Conservation (phyloP, 2,888 invertebrate species). For the Malthinus seriepunctatus region DNA sequence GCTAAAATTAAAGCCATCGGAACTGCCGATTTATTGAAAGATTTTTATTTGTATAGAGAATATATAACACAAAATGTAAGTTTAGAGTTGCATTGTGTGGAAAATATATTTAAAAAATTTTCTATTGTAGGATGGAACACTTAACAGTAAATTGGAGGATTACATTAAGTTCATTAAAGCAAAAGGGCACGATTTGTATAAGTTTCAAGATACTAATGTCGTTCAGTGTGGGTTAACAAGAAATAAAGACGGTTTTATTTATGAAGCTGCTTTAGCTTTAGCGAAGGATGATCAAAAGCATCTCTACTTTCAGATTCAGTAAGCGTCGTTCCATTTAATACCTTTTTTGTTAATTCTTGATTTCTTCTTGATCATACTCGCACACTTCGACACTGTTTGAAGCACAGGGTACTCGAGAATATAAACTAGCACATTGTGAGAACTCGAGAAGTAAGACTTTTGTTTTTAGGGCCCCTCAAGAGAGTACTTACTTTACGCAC, state of each 20-base stretch:
- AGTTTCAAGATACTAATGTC: constrained; percentile 66
- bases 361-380: no score
- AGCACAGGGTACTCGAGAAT: no score
- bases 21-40: constrained; percentile 69
- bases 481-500: constrained; percentile 48
- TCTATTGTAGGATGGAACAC: constrained; percentile 53
- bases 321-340: constrained; percentile 41
- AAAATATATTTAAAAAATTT: not conserved
- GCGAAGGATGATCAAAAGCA: constrained; percentile 56
- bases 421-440: no score
- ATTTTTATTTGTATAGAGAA: constrained; percentile 66
- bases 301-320: constrained; percentile 67
- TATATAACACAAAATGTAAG: constrained; percentile 61
- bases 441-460: no score
- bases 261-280: constrained; percentile 59
- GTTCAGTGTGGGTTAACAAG: constrained; percentile 72
- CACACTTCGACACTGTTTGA: no score
- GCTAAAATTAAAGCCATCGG: constrained; percentile 71
- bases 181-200: constrained; percentile 65
- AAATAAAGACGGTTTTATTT: constrained; percentile 62
- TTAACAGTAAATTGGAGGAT: constrained; percentile 57
- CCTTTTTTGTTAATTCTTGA: no score
- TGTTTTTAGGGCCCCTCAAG: constrained; percentile 37
- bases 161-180: constrained; percentile 65
- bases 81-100: constrained; percentile 28